phyloP scores from a whole-genome alignment of 2,888 invertebrate genomes.

The Lottia scabra region DNA sequence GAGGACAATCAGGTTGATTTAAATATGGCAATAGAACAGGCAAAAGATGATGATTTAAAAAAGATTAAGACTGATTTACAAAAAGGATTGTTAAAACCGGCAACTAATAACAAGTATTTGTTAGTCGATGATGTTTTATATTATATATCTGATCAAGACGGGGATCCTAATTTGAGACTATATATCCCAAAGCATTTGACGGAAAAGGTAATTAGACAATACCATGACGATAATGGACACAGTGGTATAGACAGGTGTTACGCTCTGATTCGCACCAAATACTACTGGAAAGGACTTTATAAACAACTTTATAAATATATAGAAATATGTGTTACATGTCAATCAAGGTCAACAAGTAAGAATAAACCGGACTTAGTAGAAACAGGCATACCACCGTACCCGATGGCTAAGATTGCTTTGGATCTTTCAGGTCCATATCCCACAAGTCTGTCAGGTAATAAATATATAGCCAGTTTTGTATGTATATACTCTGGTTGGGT shows the following conservation, averaged over 20 bases:
- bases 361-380: slow-evolving; percentile 10
- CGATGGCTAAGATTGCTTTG: slow-evolving; percentile 12
- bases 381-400: slow-evolving; percentile 14
- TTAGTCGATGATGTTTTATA: background rate
- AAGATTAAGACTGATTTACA: background rate
- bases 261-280: slow-evolving; percentile 11
- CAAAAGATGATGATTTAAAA: background rate
- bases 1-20: background rate
- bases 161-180: background rate
- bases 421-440: slow-evolving; percentile 17
- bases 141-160: background rate
- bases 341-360: slow-evolving; percentile 1
- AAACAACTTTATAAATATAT: slow-evolving; percentile 10
- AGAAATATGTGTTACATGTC: slow-evolving; percentile 9
- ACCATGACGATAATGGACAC: slow-evolving; percentile 10
- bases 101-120: background rate
- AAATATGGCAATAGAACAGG: background rate
- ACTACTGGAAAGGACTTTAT: slow-evolving; percentile 15
- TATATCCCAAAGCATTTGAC: background rate
- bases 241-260: slow-evolving; percentile 12
- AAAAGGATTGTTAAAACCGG: background rate
- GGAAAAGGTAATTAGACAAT: background rate
- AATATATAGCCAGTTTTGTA: background rate
- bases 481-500: background rate
- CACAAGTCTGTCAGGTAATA: slow-evolving; percentile 12